Base-by-base conservation (phyloP, 2,888 invertebrate genomes). In the Notocelia uddmanniana region DNA sequence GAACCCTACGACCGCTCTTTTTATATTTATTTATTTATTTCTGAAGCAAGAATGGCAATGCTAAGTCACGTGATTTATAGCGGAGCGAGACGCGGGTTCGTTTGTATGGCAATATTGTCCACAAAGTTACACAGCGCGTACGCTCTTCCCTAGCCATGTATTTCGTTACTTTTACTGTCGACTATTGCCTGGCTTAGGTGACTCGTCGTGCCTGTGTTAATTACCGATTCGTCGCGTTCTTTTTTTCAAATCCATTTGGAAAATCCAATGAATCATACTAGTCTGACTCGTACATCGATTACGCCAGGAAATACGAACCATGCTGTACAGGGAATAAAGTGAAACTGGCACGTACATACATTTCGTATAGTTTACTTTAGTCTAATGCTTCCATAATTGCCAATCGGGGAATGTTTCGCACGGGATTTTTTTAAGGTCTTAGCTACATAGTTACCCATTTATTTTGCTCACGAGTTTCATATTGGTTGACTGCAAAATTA, bases 11-110 rank as follows among this genome's bases (percentile, higher is more conserved):
- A 69, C 76, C 75, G 74, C 73, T 76, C 78, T 79, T 75, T 79
- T 82, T 82, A 79, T 83, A 84, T 84, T 85, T 88, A 88, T 88
- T 85, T 88, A 88, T 88, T 86, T 88, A 87, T 87, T 84, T 86
- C 80, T 81, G 78, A 83, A 88, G 87, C 85, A 87, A 84, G 85
- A 85, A 85, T 87, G 81, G 81, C 83, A 83, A 83, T 81, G 83
- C 84, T 83, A 86, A 88, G 85, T 86, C 87, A 78, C 83, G 79
- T 90, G 89, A 91, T 90, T 90, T 89, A 90, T 87, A 77, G 77
- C 73, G 73, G 67, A 77, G 80, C 80, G 80, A 78, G 80, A 83
- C 74, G 76, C 77, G 62, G 78, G 75, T 78, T 83, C 81, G 83
- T 86, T 87, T 84, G 83, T 86, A 84, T 84, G 83, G 82, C 84